Percentiles rank a stretch among this genome's conserved stretches.
Evolutionary conservation across 2,113 vertebrate genomes (phyloP).

Genomic region (Pyrgilauda ruficollis): DNA sequence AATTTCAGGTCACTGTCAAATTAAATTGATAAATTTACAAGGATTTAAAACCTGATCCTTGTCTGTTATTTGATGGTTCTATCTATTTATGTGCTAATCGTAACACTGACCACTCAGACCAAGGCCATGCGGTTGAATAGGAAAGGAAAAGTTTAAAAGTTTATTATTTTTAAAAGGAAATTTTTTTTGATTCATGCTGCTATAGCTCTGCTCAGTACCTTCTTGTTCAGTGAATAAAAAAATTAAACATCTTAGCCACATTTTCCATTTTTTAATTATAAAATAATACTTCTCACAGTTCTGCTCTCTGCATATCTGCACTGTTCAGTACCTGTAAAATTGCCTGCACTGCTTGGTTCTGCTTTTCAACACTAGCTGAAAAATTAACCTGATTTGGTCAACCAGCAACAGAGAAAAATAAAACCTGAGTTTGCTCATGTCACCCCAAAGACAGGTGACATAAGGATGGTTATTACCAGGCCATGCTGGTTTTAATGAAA

Average conservation of each 20-base stretch:
- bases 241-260: background rate
- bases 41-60: background rate
- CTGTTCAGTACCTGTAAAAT: background rate
- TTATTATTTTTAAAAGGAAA: background rate
- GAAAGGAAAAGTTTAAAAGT: background rate
- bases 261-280: background rate
- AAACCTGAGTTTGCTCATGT: background rate
- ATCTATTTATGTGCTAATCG: background rate
- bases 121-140: background rate
- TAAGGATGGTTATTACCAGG: background rate
- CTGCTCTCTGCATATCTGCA: background rate
- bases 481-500: background rate
- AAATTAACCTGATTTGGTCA: background rate
- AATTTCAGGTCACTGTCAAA: background rate
- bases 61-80: background rate
- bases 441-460: background rate
- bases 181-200: background rate
- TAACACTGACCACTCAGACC: background rate
- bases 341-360: background rate
- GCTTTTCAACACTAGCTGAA: background rate
- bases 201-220: background rate
- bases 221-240: background rate
- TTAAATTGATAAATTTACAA: background rate
- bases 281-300: background rate
- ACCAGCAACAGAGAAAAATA: background rate